Percentiles rank a stretch among this genome's conserved stretches.
Conservation (phyloP, 2,113 vertebrate genomes). For the Onychorhynchus coronatus region DNA sequence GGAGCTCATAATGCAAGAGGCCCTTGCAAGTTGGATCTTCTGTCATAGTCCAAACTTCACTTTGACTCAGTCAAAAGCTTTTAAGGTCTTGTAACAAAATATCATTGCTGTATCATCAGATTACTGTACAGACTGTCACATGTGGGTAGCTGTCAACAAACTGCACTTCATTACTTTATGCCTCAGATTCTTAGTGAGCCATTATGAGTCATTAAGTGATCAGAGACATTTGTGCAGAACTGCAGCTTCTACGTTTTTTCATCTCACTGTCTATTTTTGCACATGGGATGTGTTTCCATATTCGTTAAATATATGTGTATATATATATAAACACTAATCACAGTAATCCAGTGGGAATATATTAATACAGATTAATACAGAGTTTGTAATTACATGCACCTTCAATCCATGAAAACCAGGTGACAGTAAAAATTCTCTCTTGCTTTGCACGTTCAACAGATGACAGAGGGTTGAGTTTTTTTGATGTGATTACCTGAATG, state of each 20-base stretch:
- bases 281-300: constrained; percentile 19
- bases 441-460: background rate
- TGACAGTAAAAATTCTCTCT: constrained; percentile 5
- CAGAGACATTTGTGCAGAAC: constrained; percentile 59
- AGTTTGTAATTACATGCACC: background rate
- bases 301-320: background rate
- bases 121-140: constrained; percentile 28
- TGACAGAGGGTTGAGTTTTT: background rate
- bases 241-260: constrained; percentile 44
- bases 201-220: constrained; percentile 74
- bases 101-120: background rate
- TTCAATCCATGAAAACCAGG: background rate
- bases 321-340: constrained; percentile 22
- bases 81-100: background rate
- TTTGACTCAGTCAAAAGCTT: background rate
- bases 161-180: constrained; percentile 48
- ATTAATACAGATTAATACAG: constrained; percentile 36
- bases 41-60: background rate
- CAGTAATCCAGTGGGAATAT: constrained; percentile 33
- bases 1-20: background rate
- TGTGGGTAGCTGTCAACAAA: constrained; percentile 44
- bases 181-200: constrained; percentile 32
- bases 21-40: background rate
- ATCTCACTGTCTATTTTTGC: constrained; percentile 62
- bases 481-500: background rate